Evolutionary conservation across 1,140 invertebrate genomes (phyloP), one percentile per base, ranked within the genome.

Genomic region (Leptinotarsa lineolata): DNA sequence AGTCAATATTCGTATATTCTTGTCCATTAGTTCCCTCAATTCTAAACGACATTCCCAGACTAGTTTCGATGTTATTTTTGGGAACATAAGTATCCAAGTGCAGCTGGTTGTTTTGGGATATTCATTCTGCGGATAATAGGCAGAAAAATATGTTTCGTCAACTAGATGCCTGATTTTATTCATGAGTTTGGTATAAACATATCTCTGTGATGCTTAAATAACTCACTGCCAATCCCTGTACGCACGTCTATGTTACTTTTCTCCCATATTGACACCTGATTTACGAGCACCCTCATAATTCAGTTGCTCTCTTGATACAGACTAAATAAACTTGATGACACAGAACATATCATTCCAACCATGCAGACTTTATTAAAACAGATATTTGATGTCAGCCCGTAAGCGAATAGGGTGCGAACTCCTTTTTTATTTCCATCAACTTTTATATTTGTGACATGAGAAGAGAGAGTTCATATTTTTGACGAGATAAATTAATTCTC

Each of bases 361-460:
- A 64, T 64, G 61, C 24, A 21, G 24, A 30, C 61, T 64, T 64
- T 64, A 64, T 64, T 64, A 64, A 64, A 64, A 64, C 61, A 64
- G 20, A 64, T 64, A 30, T 64, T 64, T 64, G 61, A 22, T 64
- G 24, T 30, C 61, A 64, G 61, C 21, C 24, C 15, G 61, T 15
- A 21, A 21, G 15, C 15, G 21, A 64, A 21, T n/a, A 21, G 21
- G 24, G 22, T 21, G 24, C 61, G 24, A n/a, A 11, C 24, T 30
- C 12, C 61, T 30, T 64, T 64, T 64, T 64, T 64, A 64, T 30
- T 64, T 64, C 5, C 24, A 64, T 64, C 24, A 64, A 64, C 20
- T 64, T 64, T 64, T 60, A 60, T 21, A 18, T 60, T 22, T 64
- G 61, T 30, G 61, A 64, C 61, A 64, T 21, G n/a, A 24, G 21